phyloP scores from a whole-genome alignment of 2,797 vertebrate genomes.

The Hemitrygon akajei region DNA sequence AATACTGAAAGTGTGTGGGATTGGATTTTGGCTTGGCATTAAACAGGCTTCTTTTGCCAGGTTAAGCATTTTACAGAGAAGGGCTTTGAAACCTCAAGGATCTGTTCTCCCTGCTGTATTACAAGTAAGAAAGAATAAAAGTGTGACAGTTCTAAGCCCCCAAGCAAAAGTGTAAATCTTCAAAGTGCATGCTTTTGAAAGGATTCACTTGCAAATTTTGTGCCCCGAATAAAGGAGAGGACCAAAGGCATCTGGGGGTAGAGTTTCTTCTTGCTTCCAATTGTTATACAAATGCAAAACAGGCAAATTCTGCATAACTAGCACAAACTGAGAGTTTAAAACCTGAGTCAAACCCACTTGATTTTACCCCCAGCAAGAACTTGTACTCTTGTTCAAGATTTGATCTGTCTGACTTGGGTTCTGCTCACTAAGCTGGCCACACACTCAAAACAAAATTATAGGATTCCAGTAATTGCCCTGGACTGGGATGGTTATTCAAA shows the following conservation, averaged over 20 bases:
- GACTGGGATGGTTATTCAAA: neutral
- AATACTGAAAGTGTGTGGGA: conserved; percentile 31
- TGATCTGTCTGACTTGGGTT: neutral
- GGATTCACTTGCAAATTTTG: neutral
- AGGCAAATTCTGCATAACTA: neutral
- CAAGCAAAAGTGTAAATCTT: neutral
- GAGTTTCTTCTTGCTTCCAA: too few species aligned
- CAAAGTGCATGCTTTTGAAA: neutral
- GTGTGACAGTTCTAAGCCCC: neutral
- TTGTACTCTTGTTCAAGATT: neutral
- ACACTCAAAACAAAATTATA: neutral
- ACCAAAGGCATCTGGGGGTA: neutral
- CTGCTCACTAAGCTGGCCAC: neutral
- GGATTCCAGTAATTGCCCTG: neutral
- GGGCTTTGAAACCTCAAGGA: neutral
- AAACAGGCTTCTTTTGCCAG: neutral
- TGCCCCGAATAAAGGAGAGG: neutral
- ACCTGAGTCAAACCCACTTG: neutral
- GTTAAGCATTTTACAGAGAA: neutral
- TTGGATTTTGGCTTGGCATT: neutral
- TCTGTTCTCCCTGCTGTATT: neutral
- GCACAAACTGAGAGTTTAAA: neutral
- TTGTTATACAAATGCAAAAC: neutral
- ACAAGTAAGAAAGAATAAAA: conserved; percentile 10
- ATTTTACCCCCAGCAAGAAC: too few species aligned